Base-by-base conservation (phyloP, 2,888 invertebrate genomes). In the Metellina segmentata region DNA sequence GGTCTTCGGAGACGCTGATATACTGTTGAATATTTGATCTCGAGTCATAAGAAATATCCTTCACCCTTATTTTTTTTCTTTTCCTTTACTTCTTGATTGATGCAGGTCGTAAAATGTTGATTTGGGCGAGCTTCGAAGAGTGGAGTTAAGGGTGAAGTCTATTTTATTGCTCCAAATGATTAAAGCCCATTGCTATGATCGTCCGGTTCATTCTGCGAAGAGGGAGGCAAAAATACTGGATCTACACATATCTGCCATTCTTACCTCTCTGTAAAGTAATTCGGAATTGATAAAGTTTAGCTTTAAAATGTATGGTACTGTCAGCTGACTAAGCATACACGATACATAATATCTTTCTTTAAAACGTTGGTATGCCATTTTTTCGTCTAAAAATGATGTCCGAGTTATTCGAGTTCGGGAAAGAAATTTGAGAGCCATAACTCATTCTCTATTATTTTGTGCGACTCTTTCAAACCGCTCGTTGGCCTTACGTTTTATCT, bases 11-110 rank as follows among this genome's bases (percentile, higher is more conserved):
- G 77, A 13, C 49, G 51, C 81, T 88, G 88, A 88, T 81, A 61
- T 61, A 81, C 9, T 81, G 81, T 70, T 88, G 81, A 88, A 88
- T 88, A 88, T 88, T 88, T 88, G 52, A 88, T 88, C 72, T 75
- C 49, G 11, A 71, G 81, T 88, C 88, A 75, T 81, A 81, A 75
- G 61, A 81, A 81, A 74, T 81, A 81, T 75, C 75, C 19, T 61
- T 13, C 34, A 77, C 52, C 71, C 48, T 77, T 75, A 75, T 85
- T 85, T 85, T 85, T 77, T 74, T 77, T 74, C 19, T 34, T 85
- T 20, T 85, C 61, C 72, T 51, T n/a, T 48, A 7, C 53, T 61
- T 19, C n/a, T 81, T 81, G 74, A 88, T 88, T 61, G 81, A 88
- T 81, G 20, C 78, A 0, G 52, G 81, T 88, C 81, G 61, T 88